These are phyloP conservation scores for Sesia bembeciformis DNA, from an alignment of 2,888 invertebrate genomes.

Conservation along the genomic window DNA sequence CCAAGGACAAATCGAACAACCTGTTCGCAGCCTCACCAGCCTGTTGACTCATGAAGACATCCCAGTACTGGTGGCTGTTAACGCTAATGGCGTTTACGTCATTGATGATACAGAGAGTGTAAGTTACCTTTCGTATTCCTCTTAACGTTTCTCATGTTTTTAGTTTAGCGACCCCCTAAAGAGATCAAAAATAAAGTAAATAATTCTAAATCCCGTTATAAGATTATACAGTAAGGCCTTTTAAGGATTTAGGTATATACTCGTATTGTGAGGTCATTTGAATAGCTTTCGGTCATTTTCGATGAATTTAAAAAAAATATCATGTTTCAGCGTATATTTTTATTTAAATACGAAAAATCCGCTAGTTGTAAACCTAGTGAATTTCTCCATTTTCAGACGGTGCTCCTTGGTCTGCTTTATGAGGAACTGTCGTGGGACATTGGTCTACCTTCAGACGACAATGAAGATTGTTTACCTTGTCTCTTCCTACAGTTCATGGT, in stretches of 20 bases:
- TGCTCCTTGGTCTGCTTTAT: conserved; percentile 88
- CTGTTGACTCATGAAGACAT: conserved; percentile 90
- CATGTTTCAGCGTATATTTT: no score
- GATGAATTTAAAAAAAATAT: no score
- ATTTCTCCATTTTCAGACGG: conserved; percentile 71
- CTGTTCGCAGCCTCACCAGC: conserved; percentile 88
- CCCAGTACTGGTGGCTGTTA: conserved; percentile 91
- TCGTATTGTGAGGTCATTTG: no score
- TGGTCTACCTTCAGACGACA: conserved; percentile 88
- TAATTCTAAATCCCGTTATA: no score
- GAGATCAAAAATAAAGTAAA: no score
- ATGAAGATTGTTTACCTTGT: conserved; percentile 92
- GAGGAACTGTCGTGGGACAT: conserved; percentile 95
- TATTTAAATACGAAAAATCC: no score
- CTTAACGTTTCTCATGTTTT: neutral
- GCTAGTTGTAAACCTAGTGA: no score
- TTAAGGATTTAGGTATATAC: no score
- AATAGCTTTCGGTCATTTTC: no score
- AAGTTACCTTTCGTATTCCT: conserved; percentile 41
- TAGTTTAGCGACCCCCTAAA: neutral
- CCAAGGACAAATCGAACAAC: conserved; percentile 95
- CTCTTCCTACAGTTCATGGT: conserved; percentile 93
- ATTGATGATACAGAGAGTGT: conserved; percentile 90
- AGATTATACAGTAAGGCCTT: no score
- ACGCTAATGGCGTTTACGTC: conserved; percentile 87